Evolutionary conservation across 2,888 invertebrate species (phyloP), one percentile per base, ranked within the genome.

Genomic region (Drosophila longiperda): DNA sequence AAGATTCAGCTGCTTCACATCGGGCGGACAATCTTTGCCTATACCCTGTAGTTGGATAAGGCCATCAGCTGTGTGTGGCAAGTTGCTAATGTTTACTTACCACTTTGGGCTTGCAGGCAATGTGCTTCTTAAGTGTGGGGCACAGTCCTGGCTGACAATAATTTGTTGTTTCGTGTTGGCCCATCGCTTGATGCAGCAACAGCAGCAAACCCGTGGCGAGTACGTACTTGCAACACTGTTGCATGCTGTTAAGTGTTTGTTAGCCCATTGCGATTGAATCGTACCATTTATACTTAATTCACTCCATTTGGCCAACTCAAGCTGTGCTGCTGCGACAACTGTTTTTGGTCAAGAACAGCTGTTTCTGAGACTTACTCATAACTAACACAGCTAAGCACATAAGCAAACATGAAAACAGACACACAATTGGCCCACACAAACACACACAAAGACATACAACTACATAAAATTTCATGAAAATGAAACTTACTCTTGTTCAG

Each of bases 81-180:
- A n/a, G 26, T n/a, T 9, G 6, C 33, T 40, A n/a, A 29, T 36
- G 1, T 15, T 7, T 34, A 86, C 83, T 86, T 57, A 86, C 85
- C 20, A 74, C 84, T 20, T 66, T 76, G 62, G 82, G 54, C n/a
- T 34, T 73, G 78, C 87, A 87, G 40, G 69, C 88, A 60, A 87
- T 80, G 20, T 89, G 87, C 34, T 55, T 82, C 45, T 75, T 82
- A 8, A 66, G 38, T 1, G 7, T 1, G n/a, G 57, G 55, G 26
- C 90, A 87, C 40, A 89, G 49, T 8, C 50, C 55, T 7, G 55
- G 20, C 36, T 66, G 58, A 54, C 90, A 87, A 57, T 85, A 89
- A 54, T 87, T 69, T 48, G 32, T 48, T 23, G 45, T 29, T 23
- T 23, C 17, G 45, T 49, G 62, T 53, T 65, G 61, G 38, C 64